These are phyloP conservation scores for Labeo rohita DNA, from an alignment of 2,113 vertebrate genomes.

Conservation along the genomic window DNA sequence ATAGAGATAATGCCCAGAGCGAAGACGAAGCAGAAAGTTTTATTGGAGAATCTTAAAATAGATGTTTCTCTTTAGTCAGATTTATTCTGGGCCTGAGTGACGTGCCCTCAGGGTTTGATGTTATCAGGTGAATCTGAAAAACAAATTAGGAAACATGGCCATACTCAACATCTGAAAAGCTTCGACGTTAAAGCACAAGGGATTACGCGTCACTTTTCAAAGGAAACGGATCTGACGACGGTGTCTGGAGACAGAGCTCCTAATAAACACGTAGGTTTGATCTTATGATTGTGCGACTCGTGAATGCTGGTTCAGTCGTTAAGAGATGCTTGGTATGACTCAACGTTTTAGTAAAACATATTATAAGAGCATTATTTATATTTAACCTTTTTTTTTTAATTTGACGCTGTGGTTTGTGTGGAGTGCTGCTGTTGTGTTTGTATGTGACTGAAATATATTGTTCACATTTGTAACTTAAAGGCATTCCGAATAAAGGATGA, in stretches of 20 bases:
- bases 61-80: constrained; percentile 31
- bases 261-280: constrained; percentile 26
- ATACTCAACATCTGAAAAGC: constrained; percentile 11
- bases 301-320: constrained; percentile 27
- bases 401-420: constrained; percentile 50
- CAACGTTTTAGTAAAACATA: constrained; percentile 29
- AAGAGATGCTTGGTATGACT: constrained; percentile 49
- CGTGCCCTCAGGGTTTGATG: constrained; percentile 12
- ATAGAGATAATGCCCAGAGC: constrained; percentile 41
- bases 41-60: constrained; percentile 27
- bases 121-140: constrained; percentile 26
- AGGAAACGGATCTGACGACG: constrained; percentile 23
- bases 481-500: constrained; percentile 50
- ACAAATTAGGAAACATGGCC: constrained; percentile 24
- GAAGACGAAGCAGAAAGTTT: not conserved
- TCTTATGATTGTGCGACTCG: constrained; percentile 10
- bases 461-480: constrained; percentile 57
- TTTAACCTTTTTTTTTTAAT: constrained; percentile 33
- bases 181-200: not conserved
- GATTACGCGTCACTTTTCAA: not conserved
- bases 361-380: constrained; percentile 45
- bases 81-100: constrained; percentile 46
- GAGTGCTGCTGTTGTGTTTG: constrained; percentile 58
- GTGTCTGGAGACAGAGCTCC: constrained; percentile 16
- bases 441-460: constrained; percentile 62